Conservation (phyloP, 2,113 vertebrate species). For the Larimichthys polyactis region DNA sequence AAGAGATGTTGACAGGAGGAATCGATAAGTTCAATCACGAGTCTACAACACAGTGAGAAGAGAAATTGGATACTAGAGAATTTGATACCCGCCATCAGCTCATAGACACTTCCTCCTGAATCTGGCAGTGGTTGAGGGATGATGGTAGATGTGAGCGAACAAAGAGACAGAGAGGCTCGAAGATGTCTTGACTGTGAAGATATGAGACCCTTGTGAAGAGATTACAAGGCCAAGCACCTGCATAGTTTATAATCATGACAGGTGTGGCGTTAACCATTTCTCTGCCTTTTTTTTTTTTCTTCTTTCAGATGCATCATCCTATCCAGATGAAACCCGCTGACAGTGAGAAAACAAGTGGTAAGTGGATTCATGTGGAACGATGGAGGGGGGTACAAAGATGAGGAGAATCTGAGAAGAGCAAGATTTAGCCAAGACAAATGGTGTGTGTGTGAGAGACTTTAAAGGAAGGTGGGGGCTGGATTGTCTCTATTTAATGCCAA, state of each 20-base stretch:
- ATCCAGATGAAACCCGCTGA: conserved; percentile 99
- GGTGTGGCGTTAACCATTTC: conserved; percentile 11
- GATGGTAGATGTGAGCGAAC: conserved; percentile 33
- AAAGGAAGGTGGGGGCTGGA: neutral
- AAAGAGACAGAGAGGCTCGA: conserved; percentile 26
- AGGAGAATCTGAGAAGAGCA: neutral
- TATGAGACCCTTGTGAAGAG: conserved; percentile 19
- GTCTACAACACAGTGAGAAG: conserved; percentile 26
- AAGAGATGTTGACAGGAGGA: conserved; percentile 48
- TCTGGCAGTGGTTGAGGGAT: conserved; percentile 28
- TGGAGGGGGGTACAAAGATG: neutral
- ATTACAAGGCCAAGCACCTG: conserved; percentile 23
- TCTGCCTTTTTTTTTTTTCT: conserved; percentile 57
- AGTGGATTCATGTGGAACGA: conserved; percentile 68
- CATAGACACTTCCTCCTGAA: conserved; percentile 41
- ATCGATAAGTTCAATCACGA: conserved; percentile 53
- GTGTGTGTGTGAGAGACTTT: neutral
- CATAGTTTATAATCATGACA: conserved; percentile 10
- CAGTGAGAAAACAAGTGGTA: conserved; percentile 98
- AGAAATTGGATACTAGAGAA: conserved; percentile 63
- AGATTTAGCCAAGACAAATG: conserved; percentile 7
- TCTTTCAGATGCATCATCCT: conserved; percentile 96
- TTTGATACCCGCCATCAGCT: conserved; percentile 64
- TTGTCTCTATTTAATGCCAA: conserved; percentile 28
- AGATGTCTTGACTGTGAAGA: conserved; percentile 22